phyloP scores from a whole-genome alignment of 1,140 invertebrate genomes.

The Ylistrum balloti region DNA sequence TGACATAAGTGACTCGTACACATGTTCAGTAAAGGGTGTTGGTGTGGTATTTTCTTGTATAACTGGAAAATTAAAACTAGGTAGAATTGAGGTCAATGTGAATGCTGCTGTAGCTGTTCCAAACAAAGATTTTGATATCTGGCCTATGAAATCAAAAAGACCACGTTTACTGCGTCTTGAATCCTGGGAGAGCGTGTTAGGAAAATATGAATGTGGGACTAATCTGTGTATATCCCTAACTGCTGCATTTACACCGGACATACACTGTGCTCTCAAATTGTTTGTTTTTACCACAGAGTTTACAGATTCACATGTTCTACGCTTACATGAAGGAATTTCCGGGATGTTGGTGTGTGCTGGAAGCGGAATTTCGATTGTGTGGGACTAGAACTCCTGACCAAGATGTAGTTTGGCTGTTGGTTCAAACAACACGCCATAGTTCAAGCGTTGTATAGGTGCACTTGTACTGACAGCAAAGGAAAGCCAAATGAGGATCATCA shows the following conservation, averaged over 20 bases:
- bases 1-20: too few species aligned
- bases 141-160: conserved; percentile 61
- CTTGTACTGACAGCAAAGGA: neutral
- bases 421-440: conserved; percentile 49
- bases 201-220: neutral
- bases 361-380: conserved; percentile 47
- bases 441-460: conserved; percentile 22
- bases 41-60: neutral
- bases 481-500: conserved; percentile 1
- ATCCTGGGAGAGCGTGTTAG: neutral
- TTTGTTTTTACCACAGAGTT: conserved; percentile 28
- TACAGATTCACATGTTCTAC: too few species aligned
- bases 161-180: conserved; percentile 50
- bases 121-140: conserved; percentile 60
- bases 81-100: conserved; percentile 13
- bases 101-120: conserved; percentile 50
- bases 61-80: conserved; percentile 3
- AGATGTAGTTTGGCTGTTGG: conserved; percentile 7
- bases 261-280: neutral
- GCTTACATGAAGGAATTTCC: neutral
- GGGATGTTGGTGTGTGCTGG: conserved; percentile 4
- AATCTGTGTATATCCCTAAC: conserved; percentile 34
- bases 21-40: neutral
- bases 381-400: conserved; percentile 46
- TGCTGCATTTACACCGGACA: conserved; percentile 44